Conservation (phyloP, 1,140 invertebrate species). For the Eciton burchellii region DNA sequence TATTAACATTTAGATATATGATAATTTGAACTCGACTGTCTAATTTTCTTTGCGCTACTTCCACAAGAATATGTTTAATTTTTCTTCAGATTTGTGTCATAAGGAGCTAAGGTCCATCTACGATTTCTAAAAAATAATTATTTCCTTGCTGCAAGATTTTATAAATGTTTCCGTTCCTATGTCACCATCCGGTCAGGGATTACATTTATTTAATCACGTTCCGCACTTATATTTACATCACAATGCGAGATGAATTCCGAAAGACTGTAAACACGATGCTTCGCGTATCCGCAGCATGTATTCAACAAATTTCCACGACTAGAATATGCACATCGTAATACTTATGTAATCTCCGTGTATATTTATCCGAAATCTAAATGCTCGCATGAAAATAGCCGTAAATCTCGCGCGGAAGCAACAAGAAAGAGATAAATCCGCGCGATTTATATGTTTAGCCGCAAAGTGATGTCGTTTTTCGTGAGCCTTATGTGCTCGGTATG, state of each 20-base stretch:
- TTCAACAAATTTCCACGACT: constrained; percentile 17
- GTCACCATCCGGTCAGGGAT: not conserved
- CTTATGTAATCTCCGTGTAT: constrained; percentile 21
- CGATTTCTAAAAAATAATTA: not conserved
- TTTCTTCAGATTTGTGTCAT: not conserved
- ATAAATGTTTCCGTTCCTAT: not conserved
- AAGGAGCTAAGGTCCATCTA: not conserved
- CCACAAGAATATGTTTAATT: not conserved
- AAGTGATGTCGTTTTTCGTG: constrained; percentile 4
- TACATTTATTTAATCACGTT: constrained; percentile 30
- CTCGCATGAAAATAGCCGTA: constrained; percentile 8
- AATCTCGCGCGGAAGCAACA: constrained; percentile 23
- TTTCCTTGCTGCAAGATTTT: not conserved
- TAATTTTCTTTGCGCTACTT: not conserved
- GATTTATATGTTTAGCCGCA: constrained; percentile 4
- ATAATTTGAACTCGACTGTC: not conserved
- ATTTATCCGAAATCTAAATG: constrained; percentile 16
- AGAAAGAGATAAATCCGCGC: not conserved
- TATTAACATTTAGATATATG: constrained; percentile 3
- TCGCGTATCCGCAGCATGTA: not conserved
- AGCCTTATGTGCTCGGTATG: not conserved
- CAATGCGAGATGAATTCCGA: constrained; percentile 5
- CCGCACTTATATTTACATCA: not conserved
- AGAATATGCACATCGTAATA: not conserved
- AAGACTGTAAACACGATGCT: not conserved